Conservation (phyloP, 2,113 vertebrate genomes). For the Podilymbus podiceps region DNA sequence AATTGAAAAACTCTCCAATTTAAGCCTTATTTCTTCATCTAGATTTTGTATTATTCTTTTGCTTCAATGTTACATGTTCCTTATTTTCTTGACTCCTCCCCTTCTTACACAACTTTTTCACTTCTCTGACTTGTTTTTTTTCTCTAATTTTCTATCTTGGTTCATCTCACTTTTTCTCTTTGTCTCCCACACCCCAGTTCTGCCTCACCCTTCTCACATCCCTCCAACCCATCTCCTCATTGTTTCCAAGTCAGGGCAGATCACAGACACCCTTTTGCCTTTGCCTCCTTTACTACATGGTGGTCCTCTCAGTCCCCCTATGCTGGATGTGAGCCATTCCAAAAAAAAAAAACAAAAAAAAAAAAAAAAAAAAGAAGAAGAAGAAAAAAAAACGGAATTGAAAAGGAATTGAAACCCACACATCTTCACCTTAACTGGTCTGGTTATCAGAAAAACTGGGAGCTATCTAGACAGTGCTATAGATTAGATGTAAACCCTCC, state of each 20-base stretch:
- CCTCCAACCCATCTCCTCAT: neutral
- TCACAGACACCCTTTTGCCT: neutral
- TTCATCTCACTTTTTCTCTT: neutral
- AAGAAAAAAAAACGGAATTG: too few species aligned
- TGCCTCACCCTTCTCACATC: neutral
- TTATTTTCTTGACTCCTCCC: neutral
- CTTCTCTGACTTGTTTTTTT: neutral
- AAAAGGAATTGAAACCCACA: neutral
- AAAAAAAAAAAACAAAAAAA: neutral
- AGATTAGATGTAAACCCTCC: neutral
- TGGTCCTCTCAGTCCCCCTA: neutral
- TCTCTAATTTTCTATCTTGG: neutral
- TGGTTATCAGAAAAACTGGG: neutral
- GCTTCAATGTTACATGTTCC: neutral
- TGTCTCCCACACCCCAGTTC: neutral
- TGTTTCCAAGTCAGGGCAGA: neutral
- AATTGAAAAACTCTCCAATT: neutral
- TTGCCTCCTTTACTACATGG: neutral
- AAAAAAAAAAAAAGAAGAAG: too few species aligned
- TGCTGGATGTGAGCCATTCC: neutral
- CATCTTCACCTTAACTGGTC: neutral
- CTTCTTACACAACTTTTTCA: neutral
- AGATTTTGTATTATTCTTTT: neutral
- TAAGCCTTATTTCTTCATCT: neutral
- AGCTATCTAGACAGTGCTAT: neutral